Base-by-base conservation (phyloP, 1,140 invertebrate genomes). In the Drosophila ananassae region DNA sequence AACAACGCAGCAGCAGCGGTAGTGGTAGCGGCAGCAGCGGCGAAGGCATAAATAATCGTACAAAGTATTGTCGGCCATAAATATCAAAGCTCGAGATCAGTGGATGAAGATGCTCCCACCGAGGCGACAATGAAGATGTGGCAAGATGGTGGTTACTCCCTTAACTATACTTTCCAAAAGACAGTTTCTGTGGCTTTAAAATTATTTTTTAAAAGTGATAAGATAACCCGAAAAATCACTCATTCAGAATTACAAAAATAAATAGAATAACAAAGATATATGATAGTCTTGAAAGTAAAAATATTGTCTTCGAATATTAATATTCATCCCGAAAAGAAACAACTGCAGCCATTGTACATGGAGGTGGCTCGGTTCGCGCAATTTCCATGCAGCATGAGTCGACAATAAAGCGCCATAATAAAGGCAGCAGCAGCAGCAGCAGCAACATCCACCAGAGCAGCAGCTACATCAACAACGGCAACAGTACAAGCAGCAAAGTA, bases 11-110 rank as follows among this genome's bases (percentile, higher is more conserved):
- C 12, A 68, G 22, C 10, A 47, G 17, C 21, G 9, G 8, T n/a
- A 41, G 34, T 74, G 82, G 46, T 2, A 22, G 17, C 6, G 22
- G 21, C 39, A 30, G 34, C 78, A 87, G 13, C 30, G 21, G 25
- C 30, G 74, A 37, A 54, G 71, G 64, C 74, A 89, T 87, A 89
- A 87, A 87, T 87, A 87, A 89, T 82, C 83, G 83, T 57, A 87
- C 83, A 87, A 87, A 87, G 79, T 89, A 89, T 83, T 77, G 82
- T 78, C 50, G 74, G 75, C 66, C 83, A 89, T 87, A 87, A 87
- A 87, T 87, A 89, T 83, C 68, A 59, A 57, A 67, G 83, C 73
- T 60, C 76, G 60, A 61, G 54, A 53, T 32, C 21, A 24, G 21
- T 28, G 51, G 63, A n/a, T 50, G 53, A 74, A 56, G 63, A 68